Conservation (phyloP, 2,113 vertebrate species). For the Microcebus ravelobensis region DNA sequence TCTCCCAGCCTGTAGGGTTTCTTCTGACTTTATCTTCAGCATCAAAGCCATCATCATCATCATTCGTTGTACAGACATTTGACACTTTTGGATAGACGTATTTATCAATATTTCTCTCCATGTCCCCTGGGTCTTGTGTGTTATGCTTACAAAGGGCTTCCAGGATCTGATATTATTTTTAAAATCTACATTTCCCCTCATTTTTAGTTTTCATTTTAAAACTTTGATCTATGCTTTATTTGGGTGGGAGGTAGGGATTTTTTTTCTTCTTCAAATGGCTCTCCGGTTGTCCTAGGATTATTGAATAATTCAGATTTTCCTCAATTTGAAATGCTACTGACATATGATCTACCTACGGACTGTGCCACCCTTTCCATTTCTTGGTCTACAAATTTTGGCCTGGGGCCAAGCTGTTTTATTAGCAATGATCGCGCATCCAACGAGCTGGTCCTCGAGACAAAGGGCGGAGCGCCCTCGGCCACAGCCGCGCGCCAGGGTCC, state of each 20-base stretch:
- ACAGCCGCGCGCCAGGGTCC: not conserved
- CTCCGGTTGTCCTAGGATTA: not conserved
- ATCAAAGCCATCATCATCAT: not conserved
- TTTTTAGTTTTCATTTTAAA: not conserved
- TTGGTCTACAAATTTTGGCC: not conserved
- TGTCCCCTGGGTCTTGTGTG: not conserved
- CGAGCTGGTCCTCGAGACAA: no score
- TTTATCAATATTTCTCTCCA: not conserved
- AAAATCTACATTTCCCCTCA: not conserved
- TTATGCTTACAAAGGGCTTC: not conserved
- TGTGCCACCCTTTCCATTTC: not conserved
- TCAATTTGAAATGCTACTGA: not conserved
- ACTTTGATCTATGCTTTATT: not conserved
- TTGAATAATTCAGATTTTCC: not conserved
- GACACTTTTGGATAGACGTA: not conserved
- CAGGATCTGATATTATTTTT: not conserved
- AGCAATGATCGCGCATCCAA: no score
- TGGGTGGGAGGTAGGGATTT: not conserved
- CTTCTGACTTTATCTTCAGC: not conserved
- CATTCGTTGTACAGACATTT: not conserved
- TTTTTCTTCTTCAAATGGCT: not conserved
- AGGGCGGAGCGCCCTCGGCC: no score
- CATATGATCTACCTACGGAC: not conserved
- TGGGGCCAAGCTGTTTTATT: not conserved
- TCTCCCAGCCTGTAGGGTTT: not conserved